Percentiles rank a stretch among this genome's conserved stretches.
Evolutionary conservation across 2,888 invertebrate genomes (phyloP).

Genomic region (Diarsia rubi): DNA sequence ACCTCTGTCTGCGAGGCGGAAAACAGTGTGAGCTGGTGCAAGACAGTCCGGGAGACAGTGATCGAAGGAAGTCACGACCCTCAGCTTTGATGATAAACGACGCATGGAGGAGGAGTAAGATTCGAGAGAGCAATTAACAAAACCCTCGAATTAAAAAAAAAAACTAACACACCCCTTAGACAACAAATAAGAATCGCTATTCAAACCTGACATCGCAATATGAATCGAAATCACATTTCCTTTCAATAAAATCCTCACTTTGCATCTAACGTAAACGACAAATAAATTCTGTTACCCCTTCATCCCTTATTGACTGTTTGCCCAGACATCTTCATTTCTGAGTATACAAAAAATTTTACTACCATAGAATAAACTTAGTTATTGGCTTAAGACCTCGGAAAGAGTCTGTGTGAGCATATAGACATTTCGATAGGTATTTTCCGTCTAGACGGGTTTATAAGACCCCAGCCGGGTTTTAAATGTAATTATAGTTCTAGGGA

Average conservation of each 20-base stretch:
- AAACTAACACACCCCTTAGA: not conserved
- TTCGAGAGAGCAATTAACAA: no score
- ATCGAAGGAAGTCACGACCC: no score
- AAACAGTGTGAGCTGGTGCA: no score
- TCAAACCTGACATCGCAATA: slow-evolving; percentile 12
- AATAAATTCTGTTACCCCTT: slow-evolving; percentile 13
- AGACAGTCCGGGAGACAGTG: no score
- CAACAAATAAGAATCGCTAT: slow-evolving; percentile 3
- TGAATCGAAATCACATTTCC: slow-evolving; percentile 27
- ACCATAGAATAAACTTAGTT: slow-evolving; percentile 30
- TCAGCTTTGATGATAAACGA: no score
- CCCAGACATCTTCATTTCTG: slow-evolving; percentile 13
- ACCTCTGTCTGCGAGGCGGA: no score
- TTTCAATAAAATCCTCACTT: slow-evolving; percentile 28
- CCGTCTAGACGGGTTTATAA: slow-evolving; percentile 59
- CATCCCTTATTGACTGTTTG: slow-evolving; percentile 12
- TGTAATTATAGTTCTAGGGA: not conserved
- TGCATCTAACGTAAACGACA: slow-evolving; percentile 11
- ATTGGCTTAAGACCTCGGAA: slow-evolving; percentile 4
- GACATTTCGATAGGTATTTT: slow-evolving; percentile 37
- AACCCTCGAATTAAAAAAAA: no score
- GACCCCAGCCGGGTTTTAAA: slow-evolving; percentile 10
- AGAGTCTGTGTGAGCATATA: slow-evolving; percentile 28
- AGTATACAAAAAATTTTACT: slow-evolving; percentile 27
- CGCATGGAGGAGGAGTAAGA: no score